Base-by-base conservation (phyloP, 2,888 invertebrate species). In the Lasiommata megera region DNA sequence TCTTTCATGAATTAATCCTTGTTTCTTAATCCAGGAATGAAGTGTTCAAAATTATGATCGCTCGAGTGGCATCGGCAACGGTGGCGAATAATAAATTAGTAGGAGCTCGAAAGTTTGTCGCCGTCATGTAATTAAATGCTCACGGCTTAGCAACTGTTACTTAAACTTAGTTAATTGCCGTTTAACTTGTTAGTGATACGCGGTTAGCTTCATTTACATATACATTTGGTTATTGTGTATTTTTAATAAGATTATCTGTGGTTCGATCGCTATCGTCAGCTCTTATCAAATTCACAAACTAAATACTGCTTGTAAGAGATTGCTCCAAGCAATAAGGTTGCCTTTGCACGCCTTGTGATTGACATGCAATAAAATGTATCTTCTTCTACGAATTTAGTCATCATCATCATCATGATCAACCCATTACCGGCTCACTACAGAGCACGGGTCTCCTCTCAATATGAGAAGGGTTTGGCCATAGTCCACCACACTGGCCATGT, bases 111-210 rank as follows among this genome's bases (percentile, higher is more conserved):
- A 62, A 62, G 46, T 62, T 62, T 60, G 62, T 62, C 59, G 54
- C 41, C 59, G 46, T 51, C 62, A 54, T 54, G 54, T 60, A 62
- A 62, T 62, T 62, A 62, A 62, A 60, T 62, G 62, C 56, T 62
- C 60, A 54, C 62, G 54, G 56, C 60, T 60, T 62, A 48, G 54
- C 59, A 60, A 62, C 62, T 60, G 62, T 62, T 62, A 59, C 60
- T 60, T 62, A 50, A 60, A 62, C 62, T 62, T 60, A 56, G 46
- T 54, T 57, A 57, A 56, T 48, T 60, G 47, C 23, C 56, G 59
- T 54, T 54, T 60, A 62, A 54, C 62, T 62, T 60, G 59, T 54
- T 60, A 54, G 47, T 54, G 36, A 60, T 56, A 62, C 28, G 48
- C 38, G 44, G 36, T 58, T 54, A 52, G 38, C 48, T 53, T 37